Evolutionary conservation across 2,888 invertebrate species (phyloP).

Genomic region (Callyntrura sp.): DNA sequence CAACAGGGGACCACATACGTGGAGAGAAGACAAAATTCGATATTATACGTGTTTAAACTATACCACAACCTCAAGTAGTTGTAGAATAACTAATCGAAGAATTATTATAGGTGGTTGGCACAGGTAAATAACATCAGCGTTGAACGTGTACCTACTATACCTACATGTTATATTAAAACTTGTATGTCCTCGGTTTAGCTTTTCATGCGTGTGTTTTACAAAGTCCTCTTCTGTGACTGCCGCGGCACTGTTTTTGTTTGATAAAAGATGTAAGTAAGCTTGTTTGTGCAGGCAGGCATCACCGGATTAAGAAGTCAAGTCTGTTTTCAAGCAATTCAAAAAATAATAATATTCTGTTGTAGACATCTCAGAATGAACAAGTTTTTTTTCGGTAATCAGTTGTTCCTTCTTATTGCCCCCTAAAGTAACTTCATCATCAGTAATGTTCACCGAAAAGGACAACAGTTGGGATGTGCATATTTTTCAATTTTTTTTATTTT

Average conservation of each 20-base stretch:
- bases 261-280: neutral
- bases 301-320: conserved; percentile 62
- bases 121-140: neutral
- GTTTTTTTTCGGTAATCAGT: conserved; percentile 26
- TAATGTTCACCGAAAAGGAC: neutral
- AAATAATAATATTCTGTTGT: neutral
- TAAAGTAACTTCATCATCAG: conserved; percentile 10
- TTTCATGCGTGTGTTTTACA: neutral
- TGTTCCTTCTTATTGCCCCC: neutral
- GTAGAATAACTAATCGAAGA: neutral
- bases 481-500: neutral
- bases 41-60: neutral
- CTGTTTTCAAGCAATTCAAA: conserved; percentile 12
- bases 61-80: neutral
- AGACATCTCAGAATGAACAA: conserved; percentile 9
- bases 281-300: neutral
- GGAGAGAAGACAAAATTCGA: conserved; percentile 52
- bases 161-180: neutral
- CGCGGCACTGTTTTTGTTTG: neutral
- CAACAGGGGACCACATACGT: conserved; percentile 71
- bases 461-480: neutral
- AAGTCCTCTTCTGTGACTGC: neutral
- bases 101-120: neutral
- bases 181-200: neutral
- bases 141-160: too few species aligned